Evolutionary conservation across 2,797 vertebrate genomes (phyloP).

Genomic region (Sandelia bainsii): DNA sequence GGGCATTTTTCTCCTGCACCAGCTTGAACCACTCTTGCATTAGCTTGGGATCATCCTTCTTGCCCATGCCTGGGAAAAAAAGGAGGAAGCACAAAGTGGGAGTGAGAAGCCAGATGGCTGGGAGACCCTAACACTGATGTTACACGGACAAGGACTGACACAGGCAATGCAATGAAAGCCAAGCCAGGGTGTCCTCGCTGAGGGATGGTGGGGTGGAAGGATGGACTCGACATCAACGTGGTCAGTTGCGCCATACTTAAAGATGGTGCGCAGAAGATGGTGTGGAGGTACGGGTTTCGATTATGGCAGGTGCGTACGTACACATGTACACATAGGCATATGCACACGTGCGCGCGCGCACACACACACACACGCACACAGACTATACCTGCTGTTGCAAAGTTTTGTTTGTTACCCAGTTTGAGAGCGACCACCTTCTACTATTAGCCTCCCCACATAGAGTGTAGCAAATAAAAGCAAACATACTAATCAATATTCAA

Average conservation of each 20-base stretch:
- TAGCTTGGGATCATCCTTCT: constrained; percentile 98
- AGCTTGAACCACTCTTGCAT: constrained; percentile 99
- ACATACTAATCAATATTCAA: constrained; percentile 32
- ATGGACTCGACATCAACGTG: constrained; percentile 54
- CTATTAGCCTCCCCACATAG: constrained; percentile 3
- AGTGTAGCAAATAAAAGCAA: constrained; percentile 12
- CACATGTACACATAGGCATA: constrained; percentile 17
- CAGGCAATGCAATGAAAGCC: constrained; percentile 80
- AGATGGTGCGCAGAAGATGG: constrained; percentile 71
- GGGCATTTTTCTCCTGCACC: constrained; percentile 98
- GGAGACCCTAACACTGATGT: constrained; percentile 1
- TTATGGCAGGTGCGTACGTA: constrained; percentile 31
- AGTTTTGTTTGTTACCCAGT: constrained; percentile 74
- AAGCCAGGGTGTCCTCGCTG: constrained; percentile 80
- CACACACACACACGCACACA: constrained; percentile 37
- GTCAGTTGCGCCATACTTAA: constrained; percentile 47
- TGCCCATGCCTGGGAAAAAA: constrained; percentile 92
- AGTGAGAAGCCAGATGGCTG: constrained; percentile 19
- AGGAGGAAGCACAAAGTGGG: constrained; percentile 40
- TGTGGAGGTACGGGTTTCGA: constrained; percentile 68
- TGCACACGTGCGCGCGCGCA: constrained; percentile 18
- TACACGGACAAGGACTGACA: constrained; percentile 65
- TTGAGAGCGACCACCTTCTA: constrained; percentile 52
- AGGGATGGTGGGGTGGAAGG: constrained; percentile 67
- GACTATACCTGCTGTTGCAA: constrained; percentile 35